A percentile compares a stretch with the other conserved stretches of the same genome.
Evolutionary conservation across 37 sponge, comb jelly and placozoan genomes (phyloP).

Genomic region (Agelas oroides): DNA sequence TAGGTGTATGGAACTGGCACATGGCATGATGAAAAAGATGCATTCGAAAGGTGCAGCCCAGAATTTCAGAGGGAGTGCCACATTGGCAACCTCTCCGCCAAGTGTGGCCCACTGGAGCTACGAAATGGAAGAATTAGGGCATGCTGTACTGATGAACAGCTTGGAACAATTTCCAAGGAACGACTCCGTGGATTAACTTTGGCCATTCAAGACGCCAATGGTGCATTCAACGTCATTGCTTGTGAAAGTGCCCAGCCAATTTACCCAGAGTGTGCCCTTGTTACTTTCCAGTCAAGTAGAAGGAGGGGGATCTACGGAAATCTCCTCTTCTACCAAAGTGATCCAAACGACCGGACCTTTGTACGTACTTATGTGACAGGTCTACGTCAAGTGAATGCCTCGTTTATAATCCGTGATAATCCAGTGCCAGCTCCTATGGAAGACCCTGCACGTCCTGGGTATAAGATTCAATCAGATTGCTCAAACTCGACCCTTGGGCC

Average conservation of each 20-base stretch:
- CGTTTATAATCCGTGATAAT: background rate
- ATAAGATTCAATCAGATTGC: too few species aligned
- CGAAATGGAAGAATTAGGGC: conserved; percentile 7
- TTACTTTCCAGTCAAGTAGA: background rate
- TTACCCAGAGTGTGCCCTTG: conserved; percentile 13
- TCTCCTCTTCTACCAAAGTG: conserved; percentile 51
- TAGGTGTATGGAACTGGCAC: conserved; percentile 30
- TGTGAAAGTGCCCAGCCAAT: conserved; percentile 26
- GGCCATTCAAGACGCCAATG: conserved; percentile 9
- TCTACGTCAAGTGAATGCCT: background rate
- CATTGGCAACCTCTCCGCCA: conserved; percentile 53
- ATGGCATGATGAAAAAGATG: background rate
- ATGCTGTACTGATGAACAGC: conserved; percentile 61
- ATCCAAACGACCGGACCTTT: conserved; percentile 48
- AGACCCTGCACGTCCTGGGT: too few species aligned
- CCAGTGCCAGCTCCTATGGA: too few species aligned
- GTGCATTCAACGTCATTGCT: conserved; percentile 7
- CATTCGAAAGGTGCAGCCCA: background rate
- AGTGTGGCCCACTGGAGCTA: conserved; percentile 56
- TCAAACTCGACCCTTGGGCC: background rate
- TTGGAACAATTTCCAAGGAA: conserved; percentile 23
- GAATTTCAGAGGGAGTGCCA: conserved; percentile 39
- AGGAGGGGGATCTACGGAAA: conserved; percentile 13
- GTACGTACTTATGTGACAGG: conserved; percentile 15
- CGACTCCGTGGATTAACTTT: background rate